Percentiles rank a stretch among this genome's conserved stretches.
Evolutionary conservation across 2,888 invertebrate genomes (phyloP).

Genomic region (Pimpla rufipes): DNA sequence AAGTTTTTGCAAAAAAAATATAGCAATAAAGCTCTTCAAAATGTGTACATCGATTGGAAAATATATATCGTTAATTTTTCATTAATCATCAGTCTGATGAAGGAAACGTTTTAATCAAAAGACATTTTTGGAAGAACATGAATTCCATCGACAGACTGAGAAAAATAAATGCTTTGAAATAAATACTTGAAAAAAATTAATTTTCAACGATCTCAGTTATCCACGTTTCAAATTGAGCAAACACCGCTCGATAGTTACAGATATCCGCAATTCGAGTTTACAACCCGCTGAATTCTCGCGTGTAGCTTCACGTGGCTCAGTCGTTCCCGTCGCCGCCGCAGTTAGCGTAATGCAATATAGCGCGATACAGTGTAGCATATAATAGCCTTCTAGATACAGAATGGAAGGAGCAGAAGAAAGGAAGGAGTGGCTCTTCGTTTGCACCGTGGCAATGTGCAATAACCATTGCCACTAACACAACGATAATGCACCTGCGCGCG

Average conservation of each 20-base stretch:
- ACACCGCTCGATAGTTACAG: not conserved
- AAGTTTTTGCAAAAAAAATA: too few relatives aligned
- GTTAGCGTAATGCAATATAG: constrained; percentile 12
- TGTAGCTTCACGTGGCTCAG: not conserved
- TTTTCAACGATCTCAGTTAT: too few relatives aligned
- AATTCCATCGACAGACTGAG: too few relatives aligned
- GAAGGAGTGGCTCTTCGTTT: constrained; percentile 68
- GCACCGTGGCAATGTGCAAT: constrained; percentile 43
- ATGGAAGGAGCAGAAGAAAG: constrained; percentile 52
- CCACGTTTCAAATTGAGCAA: too few relatives aligned
- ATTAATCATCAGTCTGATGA: too few relatives aligned
- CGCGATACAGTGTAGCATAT: constrained; percentile 32
- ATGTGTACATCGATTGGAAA: too few relatives aligned
- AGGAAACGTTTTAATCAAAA: too few relatives aligned
- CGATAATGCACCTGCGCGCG: constrained; percentile 32
- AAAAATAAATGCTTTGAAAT: too few relatives aligned
- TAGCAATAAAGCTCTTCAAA: too few relatives aligned
- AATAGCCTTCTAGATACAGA: constrained; percentile 47
- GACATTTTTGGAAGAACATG: too few relatives aligned
- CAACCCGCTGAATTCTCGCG: constrained; percentile 3
- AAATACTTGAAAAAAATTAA: too few relatives aligned
- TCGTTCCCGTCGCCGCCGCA: not conserved
- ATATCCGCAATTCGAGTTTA: not conserved
- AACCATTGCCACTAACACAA: constrained; percentile 43
- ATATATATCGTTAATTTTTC: too few relatives aligned